Conservation (phyloP, 2,888 invertebrate genomes). For the Aricia artaxerxes region DNA sequence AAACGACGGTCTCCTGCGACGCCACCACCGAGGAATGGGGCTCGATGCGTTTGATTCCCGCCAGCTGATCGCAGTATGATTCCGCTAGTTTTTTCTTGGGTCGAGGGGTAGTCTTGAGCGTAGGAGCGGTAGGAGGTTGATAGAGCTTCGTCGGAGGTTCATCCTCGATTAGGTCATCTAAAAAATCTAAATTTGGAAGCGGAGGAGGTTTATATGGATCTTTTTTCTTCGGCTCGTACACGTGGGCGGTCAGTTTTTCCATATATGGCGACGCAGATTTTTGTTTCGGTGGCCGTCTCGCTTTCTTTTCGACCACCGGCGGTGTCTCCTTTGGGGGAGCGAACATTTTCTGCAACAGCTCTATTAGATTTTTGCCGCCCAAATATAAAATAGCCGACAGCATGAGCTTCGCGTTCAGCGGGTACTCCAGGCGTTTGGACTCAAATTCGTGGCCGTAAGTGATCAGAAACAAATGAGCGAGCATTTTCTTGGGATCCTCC, state of each 20-base stretch:
- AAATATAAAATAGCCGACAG: constrained; percentile 65
- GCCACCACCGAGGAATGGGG: constrained; percentile 47
- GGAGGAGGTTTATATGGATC: constrained; percentile 54
- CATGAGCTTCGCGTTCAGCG: constrained; percentile 61
- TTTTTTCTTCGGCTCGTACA: constrained; percentile 51
- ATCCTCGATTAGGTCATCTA: constrained; percentile 63
- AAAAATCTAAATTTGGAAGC: constrained; percentile 60
- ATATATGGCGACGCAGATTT: constrained; percentile 66
- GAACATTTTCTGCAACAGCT: constrained; percentile 56
- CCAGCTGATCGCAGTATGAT: constrained; percentile 59
- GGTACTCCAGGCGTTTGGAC: constrained; percentile 54
- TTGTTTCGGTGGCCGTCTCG: constrained; percentile 57
- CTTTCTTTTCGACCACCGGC: constrained; percentile 47
- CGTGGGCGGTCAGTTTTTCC: constrained; percentile 54
- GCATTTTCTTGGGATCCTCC: constrained; percentile 63
- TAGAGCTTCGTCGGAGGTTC: constrained; percentile 46
- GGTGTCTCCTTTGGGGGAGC: constrained; percentile 44
- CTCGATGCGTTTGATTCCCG: constrained; percentile 54
- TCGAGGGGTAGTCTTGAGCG: constrained; percentile 53
- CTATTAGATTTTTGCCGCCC: constrained; percentile 57
- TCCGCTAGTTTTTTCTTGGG: constrained; percentile 60
- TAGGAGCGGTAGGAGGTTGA: neutral
- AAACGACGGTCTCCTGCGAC: constrained; percentile 35
- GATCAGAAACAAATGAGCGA: constrained; percentile 60
- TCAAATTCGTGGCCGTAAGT: constrained; percentile 59